phyloP scores from a whole-genome alignment of 2,888 invertebrate genomes.

The Matsumyia berberina region DNA sequence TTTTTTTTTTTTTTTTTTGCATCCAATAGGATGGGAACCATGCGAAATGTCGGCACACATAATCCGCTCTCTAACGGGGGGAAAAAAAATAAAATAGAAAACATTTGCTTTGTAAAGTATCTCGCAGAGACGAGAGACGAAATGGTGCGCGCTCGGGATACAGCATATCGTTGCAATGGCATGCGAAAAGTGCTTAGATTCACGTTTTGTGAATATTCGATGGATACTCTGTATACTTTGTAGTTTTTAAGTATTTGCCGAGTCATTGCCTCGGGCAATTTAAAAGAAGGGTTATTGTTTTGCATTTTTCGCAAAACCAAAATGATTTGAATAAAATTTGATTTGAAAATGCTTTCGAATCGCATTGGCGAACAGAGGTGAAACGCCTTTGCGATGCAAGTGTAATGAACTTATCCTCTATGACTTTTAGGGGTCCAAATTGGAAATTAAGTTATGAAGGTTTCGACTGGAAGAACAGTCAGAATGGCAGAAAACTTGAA shows the following conservation, averaged over 20 bases:
- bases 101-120: slow-evolving; percentile 17
- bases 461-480: no score
- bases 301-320: slow-evolving; percentile 13
- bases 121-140: not conserved
- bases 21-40: slow-evolving; percentile 47
- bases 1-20: not conserved
- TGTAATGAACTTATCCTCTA: slow-evolving; percentile 32
- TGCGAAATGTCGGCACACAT: slow-evolving; percentile 55
- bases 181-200: slow-evolving; percentile 57
- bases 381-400: not conserved
- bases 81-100: slow-evolving; percentile 24
- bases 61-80: slow-evolving; percentile 26
- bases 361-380: not conserved
- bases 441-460: no score
- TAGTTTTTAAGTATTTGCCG: slow-evolving; percentile 16
- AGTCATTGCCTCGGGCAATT: slow-evolving; percentile 49
- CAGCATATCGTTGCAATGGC: slow-evolving; percentile 48
- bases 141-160: not conserved
- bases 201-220: slow-evolving; percentile 39
- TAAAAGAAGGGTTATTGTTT: slow-evolving; percentile 39
- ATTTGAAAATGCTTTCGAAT: slow-evolving; percentile 13
- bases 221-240: slow-evolving; percentile 32
- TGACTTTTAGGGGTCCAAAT: not conserved
- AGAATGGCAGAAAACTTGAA: no score
- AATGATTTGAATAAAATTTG: slow-evolving; percentile 10